A percentile compares a stretch with the other conserved stretches of the same genome.
phyloP scores from a whole-genome alignment of 2,888 invertebrate species.

The Muschampia plurimacula region DNA sequence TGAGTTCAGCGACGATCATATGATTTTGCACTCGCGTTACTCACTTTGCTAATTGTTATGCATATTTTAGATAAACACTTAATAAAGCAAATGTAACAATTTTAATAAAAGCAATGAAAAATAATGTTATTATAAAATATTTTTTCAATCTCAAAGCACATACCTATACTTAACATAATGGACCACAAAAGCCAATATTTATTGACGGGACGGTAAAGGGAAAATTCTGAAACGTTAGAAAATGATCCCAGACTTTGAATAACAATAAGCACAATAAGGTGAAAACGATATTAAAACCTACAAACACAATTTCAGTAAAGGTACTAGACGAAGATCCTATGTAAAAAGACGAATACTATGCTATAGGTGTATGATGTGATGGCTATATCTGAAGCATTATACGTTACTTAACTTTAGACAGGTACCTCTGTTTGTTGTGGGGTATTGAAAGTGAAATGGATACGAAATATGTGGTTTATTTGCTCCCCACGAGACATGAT shows the following conservation, averaged over 20 bases:
- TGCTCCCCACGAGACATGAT: slow-evolving; percentile 72
- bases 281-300: slow-evolving; percentile 33
- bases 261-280: slow-evolving; percentile 42
- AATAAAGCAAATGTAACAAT: background rate
- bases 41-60: slow-evolving; percentile 5
- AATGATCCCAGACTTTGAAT: slow-evolving; percentile 41
- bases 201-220: background rate
- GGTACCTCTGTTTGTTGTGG: slow-evolving; percentile 53
- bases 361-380: slow-evolving; percentile 27
- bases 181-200: background rate
- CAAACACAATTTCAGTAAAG: slow-evolving; percentile 32
- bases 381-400: slow-evolving; percentile 46
- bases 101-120: background rate
- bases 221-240: background rate
- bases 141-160: background rate
- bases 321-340: background rate
- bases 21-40: slow-evolving; percentile 18
- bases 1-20: slow-evolving; percentile 5
- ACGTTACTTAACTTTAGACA: slow-evolving; percentile 57
- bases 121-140: background rate
- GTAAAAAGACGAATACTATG: background rate
- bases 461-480: slow-evolving; percentile 74
- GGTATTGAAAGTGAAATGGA: slow-evolving; percentile 71
- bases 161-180: background rate
- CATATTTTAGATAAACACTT: background rate